Percentiles rank a stretch among this genome's conserved stretches.
phyloP scores from a whole-genome alignment of 2,797 vertebrate species.

The Malacoraja senta region DNA sequence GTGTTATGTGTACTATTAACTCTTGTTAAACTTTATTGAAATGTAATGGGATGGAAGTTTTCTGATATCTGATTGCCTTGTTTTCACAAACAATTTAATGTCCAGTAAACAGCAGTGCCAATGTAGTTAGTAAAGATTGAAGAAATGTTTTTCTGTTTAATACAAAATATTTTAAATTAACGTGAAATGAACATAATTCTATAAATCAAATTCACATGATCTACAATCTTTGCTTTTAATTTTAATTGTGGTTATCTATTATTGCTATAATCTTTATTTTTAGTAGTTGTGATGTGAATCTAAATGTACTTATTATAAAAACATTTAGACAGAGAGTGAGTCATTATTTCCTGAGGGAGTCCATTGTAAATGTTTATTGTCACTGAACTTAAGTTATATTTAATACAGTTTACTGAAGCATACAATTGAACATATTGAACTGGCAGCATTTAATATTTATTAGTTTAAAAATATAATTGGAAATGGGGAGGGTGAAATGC shows the following conservation, averaged over 20 bases:
- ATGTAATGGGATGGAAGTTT: neutral
- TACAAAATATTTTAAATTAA: no score
- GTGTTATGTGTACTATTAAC: neutral
- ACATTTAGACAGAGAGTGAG: constrained; percentile 8
- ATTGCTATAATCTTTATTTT: neutral
- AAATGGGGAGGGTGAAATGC: neutral
- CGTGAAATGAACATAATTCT: neutral
- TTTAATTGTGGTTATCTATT: constrained; percentile 14
- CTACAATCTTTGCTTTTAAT: neutral
- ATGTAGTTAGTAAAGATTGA: neutral
- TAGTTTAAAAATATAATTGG: constrained; percentile 16
- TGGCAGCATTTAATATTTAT: constrained; percentile 25
- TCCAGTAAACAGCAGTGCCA: neutral
- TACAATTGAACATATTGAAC: constrained; percentile 26
- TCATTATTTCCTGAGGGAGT: constrained; percentile 26
- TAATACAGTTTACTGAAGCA: constrained; percentile 33
- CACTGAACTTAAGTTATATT: constrained; percentile 8
- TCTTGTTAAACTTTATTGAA: neutral
- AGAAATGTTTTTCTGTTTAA: neutral
- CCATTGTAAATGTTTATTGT: neutral
- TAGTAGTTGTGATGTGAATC: constrained; percentile 25
- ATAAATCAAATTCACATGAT: neutral
- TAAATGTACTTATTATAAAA: constrained; percentile 13
- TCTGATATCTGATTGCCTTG: neutral
- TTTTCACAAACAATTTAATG: neutral